Conservation (phyloP, 2,888 invertebrate genomes). For the Ophion ellenae region DNA sequence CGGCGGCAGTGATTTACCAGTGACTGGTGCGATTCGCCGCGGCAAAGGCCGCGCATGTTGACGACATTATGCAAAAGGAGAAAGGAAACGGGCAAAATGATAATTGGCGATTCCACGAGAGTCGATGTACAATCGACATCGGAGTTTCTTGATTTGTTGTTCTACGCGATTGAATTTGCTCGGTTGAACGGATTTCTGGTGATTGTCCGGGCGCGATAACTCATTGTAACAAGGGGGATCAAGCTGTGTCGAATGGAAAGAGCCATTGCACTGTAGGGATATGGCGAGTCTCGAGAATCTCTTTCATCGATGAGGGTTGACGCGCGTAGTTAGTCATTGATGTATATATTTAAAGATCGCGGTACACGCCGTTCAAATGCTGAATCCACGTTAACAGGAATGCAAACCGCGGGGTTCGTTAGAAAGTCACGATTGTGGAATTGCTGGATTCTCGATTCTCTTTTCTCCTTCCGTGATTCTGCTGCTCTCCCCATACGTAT, state of each 20-base stretch:
- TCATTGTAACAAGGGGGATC: conserved; percentile 71
- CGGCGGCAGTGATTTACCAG: conserved; percentile 8
- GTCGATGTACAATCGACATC: conserved; percentile 10
- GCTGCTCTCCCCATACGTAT: conserved; percentile 29
- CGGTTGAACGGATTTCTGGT: not conserved
- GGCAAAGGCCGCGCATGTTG: conserved; percentile 7
- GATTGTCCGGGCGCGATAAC: conserved; percentile 73
- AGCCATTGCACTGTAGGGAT: not conserved
- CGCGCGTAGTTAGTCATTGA: conserved; percentile 15
- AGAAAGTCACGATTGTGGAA: conserved; percentile 79
- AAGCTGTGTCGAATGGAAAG: conserved; percentile 17
- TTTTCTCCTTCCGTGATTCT: conserved; percentile 74
- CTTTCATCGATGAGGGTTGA: conserved; percentile 15
- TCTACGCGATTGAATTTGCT: conserved; percentile 61
- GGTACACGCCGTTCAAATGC: conserved; percentile 10
- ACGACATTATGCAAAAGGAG: conserved; percentile 33
- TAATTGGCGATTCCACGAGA: conserved; percentile 31
- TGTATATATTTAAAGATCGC: conserved; percentile 23
- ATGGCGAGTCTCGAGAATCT: conserved; percentile 13
- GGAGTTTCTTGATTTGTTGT: conserved; percentile 21
- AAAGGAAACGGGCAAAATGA: conserved; percentile 40
- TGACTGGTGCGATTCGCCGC: not conserved
- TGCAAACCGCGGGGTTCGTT: conserved; percentile 71
- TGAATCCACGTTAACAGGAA: conserved; percentile 20
- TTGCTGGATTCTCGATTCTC: conserved; percentile 68